A percentile compares a stretch with the other conserved stretches of the same genome.
phyloP scores from a whole-genome alignment of 2,113 vertebrate genomes.

The Rhinopomastus cyanomelas region DNA sequence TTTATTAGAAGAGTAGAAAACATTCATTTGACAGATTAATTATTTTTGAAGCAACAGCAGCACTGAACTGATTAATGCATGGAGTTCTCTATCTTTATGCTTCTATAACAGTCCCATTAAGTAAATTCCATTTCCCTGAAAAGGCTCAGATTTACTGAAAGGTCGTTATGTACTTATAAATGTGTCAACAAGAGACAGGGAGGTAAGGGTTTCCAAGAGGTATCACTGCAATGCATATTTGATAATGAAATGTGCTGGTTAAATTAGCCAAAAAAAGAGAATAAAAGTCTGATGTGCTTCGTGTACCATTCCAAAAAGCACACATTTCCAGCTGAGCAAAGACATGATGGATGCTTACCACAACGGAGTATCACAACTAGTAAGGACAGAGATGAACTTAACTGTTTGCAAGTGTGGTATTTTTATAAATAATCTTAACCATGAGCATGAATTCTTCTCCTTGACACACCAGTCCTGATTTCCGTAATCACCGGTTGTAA shows the following conservation, averaged over 20 bases:
- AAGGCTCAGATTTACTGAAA: constrained; percentile 43
- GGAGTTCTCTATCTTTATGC: neutral
- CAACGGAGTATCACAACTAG: neutral
- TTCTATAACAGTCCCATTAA: constrained; percentile 54
- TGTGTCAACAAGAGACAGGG: constrained; percentile 26
- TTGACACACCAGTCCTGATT: neutral
- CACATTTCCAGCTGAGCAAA: neutral
- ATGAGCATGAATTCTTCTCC: neutral
- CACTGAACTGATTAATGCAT: constrained; percentile 45
- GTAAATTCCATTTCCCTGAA: constrained; percentile 47
- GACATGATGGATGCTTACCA: neutral
- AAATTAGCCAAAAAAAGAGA: constrained; percentile 40
- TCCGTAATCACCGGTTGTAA: neutral
- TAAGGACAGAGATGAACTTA: neutral
- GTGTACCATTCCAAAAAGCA: neutral
- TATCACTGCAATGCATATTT: constrained; percentile 14
- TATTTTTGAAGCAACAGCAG: constrained; percentile 43
- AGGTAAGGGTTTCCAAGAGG: constrained; percentile 13
- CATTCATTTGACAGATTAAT: constrained; percentile 53
- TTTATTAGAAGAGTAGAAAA: constrained; percentile 18
- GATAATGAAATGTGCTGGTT: constrained; percentile 40
- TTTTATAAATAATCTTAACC: neutral
- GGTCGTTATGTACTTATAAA: constrained; percentile 35
- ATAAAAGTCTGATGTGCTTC: neutral
- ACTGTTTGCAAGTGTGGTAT: neutral